These are phyloP conservation scores for Eurystomus gularis DNA, from an alignment of 2,113 vertebrate species.

Conservation along the genomic window DNA sequence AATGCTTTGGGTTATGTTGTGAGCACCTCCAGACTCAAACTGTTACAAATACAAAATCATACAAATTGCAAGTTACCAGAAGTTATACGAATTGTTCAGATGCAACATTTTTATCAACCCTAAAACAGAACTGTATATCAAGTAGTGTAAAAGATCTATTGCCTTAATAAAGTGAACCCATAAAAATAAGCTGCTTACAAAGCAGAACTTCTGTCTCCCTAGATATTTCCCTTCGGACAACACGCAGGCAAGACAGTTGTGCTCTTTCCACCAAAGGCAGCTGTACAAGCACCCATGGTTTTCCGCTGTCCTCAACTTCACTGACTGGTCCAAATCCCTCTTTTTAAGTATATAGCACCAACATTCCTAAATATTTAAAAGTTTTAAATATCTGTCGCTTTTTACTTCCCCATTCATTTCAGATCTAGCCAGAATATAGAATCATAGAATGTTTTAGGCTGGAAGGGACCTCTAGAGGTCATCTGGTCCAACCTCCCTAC, in stretches of 20 bases:
- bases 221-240: background rate
- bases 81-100: background rate
- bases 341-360: background rate
- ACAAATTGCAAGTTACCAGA: background rate
- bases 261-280: background rate
- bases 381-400: background rate
- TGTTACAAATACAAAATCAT: background rate
- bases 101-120: background rate
- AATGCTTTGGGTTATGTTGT: background rate
- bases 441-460: too few species aligned
- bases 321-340: background rate
- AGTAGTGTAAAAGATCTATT: background rate
- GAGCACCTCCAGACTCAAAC: background rate
- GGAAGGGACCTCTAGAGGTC: too few species aligned
- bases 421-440: too few species aligned
- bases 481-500: too few species aligned
- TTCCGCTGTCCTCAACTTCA: accelerated
- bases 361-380: background rate
- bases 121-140: background rate
- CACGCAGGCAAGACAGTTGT: accelerated
- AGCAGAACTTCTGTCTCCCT: background rate
- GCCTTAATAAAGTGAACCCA: background rate
- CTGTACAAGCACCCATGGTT: background rate
- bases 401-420: background rate
- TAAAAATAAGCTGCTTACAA: background rate